phyloP scores from a whole-genome alignment of 1,140 invertebrate genomes.

The Medauroidea extradentata region DNA sequence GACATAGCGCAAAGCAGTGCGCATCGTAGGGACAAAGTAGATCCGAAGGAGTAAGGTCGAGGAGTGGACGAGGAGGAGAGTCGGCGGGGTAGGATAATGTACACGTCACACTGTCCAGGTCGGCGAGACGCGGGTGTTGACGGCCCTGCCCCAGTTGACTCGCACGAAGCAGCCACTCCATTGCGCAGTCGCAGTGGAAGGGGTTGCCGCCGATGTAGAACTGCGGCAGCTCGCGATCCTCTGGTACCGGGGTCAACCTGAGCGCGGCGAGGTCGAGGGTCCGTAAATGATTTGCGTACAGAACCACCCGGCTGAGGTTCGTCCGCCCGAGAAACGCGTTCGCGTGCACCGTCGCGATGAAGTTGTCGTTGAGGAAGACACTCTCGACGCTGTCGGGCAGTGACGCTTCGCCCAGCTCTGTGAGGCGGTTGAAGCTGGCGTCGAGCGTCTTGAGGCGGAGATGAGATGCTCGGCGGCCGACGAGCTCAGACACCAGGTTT shows the following conservation, averaged over 20 bases:
- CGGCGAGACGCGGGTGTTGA: constrained; percentile 42
- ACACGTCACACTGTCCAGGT: constrained; percentile 42
- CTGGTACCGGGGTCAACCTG: constrained; percentile 58
- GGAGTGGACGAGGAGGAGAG: constrained; percentile 48
- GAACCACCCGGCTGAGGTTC: constrained; percentile 65
- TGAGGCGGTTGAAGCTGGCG: constrained; percentile 67
- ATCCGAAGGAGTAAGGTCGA: constrained; percentile 60
- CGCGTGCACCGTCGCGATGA: constrained; percentile 60
- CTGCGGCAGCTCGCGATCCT: constrained; percentile 61
- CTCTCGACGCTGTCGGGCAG: constrained; percentile 70
- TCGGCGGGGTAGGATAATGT: constrained; percentile 31
- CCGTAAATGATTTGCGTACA: constrained; percentile 69
- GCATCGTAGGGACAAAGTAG: constrained; percentile 60
- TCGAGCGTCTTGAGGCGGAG: constrained; percentile 69
- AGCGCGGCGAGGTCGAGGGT: constrained; percentile 68
- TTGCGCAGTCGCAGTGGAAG: constrained; percentile 76
- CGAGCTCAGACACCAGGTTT: constrained; percentile 60
- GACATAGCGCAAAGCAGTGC: constrained; percentile 54
- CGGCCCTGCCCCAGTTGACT: constrained; percentile 62
- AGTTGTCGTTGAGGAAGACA: constrained; percentile 71
- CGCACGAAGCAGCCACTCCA: constrained; percentile 79
- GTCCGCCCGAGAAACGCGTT: constrained; percentile 67
- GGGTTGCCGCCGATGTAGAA: constrained; percentile 79
- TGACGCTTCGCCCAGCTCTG: constrained; percentile 58
- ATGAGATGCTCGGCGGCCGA: constrained; percentile 63